Evolutionary conservation across 2,888 invertebrate species (phyloP), one percentile per base, ranked within the genome.

Genomic region (Molorchus minor): DNA sequence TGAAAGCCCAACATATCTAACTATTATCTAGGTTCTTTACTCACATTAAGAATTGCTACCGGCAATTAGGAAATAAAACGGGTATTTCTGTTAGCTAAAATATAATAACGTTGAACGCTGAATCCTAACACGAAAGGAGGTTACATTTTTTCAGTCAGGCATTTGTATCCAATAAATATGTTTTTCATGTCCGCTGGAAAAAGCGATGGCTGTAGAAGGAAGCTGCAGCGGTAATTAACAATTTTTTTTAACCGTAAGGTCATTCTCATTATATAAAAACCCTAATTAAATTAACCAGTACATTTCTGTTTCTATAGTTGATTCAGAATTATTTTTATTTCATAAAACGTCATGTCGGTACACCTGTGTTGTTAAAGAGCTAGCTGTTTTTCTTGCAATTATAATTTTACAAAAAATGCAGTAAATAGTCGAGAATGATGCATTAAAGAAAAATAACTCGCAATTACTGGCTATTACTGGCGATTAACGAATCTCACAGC

Each of bases 341-440:
- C 40, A 64, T 64, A 60, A 55, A 61, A 58, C 56, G 58, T 52
- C 30, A 46, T n/a, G 55, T 21, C 53, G 58, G 57, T 65, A 61
- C 76, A 75, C 73, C 74, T 75, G 75, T 69, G 71, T 54, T 47
- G 46, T 56, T 62, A 29, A 44, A 46, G 49, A 58, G 45, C 35
- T 19, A 49, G 45, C 13, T 29, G 55, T 69, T 70, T 69, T 71
- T 67, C 61, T 58, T 60, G 40, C 59, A 62, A 66, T 70, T 69
- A 73, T 73, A 71, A 75, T 76, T 77, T 76, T 68, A 71, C 73
- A 78, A 76, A 78, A n/a, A 77, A 77, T 77, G 77, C 73, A 69
- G 77, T 77, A 77, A 77, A 77, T 76, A 71, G 74, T 73, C 65
- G 54, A 70, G 71, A 76, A 75, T 73, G 74, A 72, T 71, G 65